Base-by-base conservation (phyloP, 2,888 invertebrate genomes). In the Brachylomia viminalis region DNA sequence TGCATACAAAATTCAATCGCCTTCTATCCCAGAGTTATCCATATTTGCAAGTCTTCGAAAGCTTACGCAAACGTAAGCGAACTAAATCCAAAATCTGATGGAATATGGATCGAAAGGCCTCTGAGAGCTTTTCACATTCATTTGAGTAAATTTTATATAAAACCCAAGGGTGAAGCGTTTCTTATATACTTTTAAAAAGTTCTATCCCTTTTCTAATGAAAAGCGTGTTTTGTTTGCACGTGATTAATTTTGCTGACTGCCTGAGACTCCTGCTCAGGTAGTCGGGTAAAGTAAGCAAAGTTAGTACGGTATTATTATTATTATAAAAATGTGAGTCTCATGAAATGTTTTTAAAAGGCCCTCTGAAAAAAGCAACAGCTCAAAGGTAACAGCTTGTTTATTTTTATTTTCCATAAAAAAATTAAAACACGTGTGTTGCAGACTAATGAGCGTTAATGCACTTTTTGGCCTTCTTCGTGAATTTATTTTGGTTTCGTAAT, bases 61-160 rank as follows among this genome's bases (percentile, higher is more conserved):
- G 75, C 71, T 84, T 45, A 59, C 52, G 61, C 67, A 54, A 68
- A 85, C 70, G 71, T 69, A 47, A 82, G 73, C 33, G 68, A 77
- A 82, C 83, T 86, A 77, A 86, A 72, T 82, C 72, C 66, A 49
- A 77, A 77, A 86, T 79, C 79, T 72, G 76, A 79, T 72, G 59
- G 86, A 76, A 86, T 75, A 75, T 75, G 49, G 79, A 79, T 86
- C 62, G 74, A 66, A 73, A 75, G 76, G 72, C 80, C 71, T 84
- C 72, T 72, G 71, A 87, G 84, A 90, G 85, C 79, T 84, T 89
- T 87, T 86, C 72, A 81, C 64, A 79, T 73, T 81, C 85, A 87
- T 89, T 88, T 87, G 72, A 77, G 82, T 83, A 81, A 85, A 82
- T 88, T 87, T 86, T 80, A 33, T 73, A 84, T 56, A 74, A 59